phyloP scores from a whole-genome alignment of 2,797 vertebrate genomes.

The Gymnopithys bicolor region DNA sequence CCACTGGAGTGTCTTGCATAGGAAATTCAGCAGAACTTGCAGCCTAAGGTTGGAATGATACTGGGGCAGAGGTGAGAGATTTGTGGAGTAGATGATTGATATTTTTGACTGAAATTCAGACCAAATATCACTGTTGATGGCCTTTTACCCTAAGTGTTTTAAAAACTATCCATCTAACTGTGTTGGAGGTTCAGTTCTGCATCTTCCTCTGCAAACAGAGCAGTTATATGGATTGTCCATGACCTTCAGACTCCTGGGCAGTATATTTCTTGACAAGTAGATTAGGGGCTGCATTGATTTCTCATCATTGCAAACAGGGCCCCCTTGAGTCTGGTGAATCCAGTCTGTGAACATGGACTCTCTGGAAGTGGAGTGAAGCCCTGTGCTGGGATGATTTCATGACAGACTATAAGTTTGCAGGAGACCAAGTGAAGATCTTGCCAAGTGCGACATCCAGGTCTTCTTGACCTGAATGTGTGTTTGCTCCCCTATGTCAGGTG shows the following conservation, averaged over 20 bases:
- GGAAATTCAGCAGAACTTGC: background rate
- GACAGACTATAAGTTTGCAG: background rate
- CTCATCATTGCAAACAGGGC: background rate
- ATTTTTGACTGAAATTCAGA: background rate
- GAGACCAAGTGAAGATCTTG: background rate
- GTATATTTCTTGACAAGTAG: background rate
- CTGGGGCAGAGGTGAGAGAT: background rate
- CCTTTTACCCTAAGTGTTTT: background rate
- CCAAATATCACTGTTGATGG: background rate
- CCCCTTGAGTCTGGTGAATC: background rate
- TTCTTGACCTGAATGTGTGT: background rate
- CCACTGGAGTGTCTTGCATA: background rate
- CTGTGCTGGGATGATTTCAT: background rate
- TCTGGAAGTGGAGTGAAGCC: background rate
- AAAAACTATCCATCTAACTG: background rate
- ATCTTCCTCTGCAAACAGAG: background rate
- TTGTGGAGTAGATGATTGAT: background rate
- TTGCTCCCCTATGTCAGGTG: background rate
- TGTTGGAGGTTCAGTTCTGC: background rate
- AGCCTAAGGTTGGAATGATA: background rate
- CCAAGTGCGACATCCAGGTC: background rate
- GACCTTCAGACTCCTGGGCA: background rate
- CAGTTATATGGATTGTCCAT: background rate
- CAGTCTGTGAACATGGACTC: background rate
- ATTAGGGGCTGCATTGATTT: background rate